These are phyloP conservation scores for Adelges cooleyi DNA, from an alignment of 1,140 invertebrate species.

Conservation along the genomic window DNA sequence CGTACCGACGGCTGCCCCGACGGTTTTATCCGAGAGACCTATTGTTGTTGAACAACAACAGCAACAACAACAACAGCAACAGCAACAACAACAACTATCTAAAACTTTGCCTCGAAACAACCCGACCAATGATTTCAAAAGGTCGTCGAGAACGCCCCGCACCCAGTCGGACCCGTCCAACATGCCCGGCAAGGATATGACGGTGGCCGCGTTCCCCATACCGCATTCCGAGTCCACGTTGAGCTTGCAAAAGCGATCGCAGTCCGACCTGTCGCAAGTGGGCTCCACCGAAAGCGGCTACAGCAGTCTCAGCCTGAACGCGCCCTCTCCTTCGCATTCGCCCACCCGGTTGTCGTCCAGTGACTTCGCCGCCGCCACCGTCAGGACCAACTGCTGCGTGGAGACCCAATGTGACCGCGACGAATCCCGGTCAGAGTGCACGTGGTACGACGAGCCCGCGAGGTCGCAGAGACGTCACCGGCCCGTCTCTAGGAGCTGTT, in stretches of 20 bases:
- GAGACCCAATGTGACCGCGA: constrained; percentile 21
- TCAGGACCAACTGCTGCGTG: not conserved
- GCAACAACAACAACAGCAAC: not conserved
- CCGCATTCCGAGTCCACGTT: constrained; percentile 1
- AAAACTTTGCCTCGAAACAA: constrained; percentile 31
- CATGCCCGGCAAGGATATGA: constrained; percentile 14
- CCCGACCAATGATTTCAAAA: constrained; percentile 18
- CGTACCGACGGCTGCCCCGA: not conserved
- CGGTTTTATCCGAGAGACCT: not conserved
- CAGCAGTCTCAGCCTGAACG: constrained; percentile 29
- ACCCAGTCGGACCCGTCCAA: constrained; percentile 35
- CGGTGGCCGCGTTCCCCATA: not conserved
- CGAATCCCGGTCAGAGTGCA: not conserved
- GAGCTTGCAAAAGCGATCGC: constrained; percentile 21
- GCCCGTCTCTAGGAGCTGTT: constrained; percentile 11
- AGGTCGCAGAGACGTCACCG: not conserved
- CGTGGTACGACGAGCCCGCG: no score
- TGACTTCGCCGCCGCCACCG: not conserved
- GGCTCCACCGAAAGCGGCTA: constrained; percentile 31
- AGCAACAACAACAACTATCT: constrained; percentile 18
- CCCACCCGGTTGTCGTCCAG: constrained; percentile 20
- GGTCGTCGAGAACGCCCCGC: constrained; percentile 31
- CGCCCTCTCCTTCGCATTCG: constrained; percentile 24
- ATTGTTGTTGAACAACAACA: not conserved
- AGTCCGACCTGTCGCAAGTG: constrained; percentile 29